A percentile compares a stretch with the other conserved stretches of the same genome.
These are phyloP conservation scores for Ectemnius cavifrons DNA, from an alignment of 2,888 invertebrate genomes.

Conservation along the genomic window DNA sequence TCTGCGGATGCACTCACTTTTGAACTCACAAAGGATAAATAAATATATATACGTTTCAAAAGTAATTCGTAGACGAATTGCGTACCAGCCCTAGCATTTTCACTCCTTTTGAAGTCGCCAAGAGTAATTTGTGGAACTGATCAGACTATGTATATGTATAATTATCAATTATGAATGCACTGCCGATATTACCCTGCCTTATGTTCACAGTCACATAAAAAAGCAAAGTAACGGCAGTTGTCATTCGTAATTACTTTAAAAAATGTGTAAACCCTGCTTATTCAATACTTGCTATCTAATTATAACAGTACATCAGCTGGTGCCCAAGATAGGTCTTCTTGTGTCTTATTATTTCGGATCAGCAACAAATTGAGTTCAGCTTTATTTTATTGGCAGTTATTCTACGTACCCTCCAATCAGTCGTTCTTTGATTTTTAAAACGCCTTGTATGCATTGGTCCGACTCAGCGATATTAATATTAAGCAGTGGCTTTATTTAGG, in stretches of 20 bases:
- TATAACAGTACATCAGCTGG: constrained; percentile 33
- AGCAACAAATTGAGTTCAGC: constrained; percentile 43
- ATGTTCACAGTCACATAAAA: constrained; percentile 14
- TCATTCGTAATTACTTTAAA: constrained; percentile 51
- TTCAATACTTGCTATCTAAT: constrained; percentile 58
- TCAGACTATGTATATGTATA: constrained; percentile 35
- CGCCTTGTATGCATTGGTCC: constrained; percentile 61
- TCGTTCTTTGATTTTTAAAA: constrained; percentile 61
- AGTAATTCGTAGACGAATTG: constrained; percentile 38
- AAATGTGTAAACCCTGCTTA: constrained; percentile 65
- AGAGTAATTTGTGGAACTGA: constrained; percentile 38
- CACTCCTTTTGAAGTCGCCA: constrained; percentile 28
- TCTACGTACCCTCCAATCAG: constrained; percentile 67
- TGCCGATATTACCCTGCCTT: constrained; percentile 31
- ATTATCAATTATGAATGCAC: background rate
- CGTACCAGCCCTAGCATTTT: constrained; percentile 37
- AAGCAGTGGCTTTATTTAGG: constrained; percentile 62
- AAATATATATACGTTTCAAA: constrained; percentile 43
- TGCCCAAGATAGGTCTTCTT: background rate
- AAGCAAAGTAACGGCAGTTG: constrained; percentile 36
- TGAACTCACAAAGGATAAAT: constrained; percentile 38
- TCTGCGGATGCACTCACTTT: constrained; percentile 34
- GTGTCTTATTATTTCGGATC: constrained; percentile 32
- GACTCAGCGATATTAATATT: constrained; percentile 59
- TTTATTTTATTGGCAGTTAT: constrained; percentile 66